These are phyloP conservation scores for Drosophila picticornis DNA, from an alignment of 2,888 invertebrate genomes.

Conservation along the genomic window DNA sequence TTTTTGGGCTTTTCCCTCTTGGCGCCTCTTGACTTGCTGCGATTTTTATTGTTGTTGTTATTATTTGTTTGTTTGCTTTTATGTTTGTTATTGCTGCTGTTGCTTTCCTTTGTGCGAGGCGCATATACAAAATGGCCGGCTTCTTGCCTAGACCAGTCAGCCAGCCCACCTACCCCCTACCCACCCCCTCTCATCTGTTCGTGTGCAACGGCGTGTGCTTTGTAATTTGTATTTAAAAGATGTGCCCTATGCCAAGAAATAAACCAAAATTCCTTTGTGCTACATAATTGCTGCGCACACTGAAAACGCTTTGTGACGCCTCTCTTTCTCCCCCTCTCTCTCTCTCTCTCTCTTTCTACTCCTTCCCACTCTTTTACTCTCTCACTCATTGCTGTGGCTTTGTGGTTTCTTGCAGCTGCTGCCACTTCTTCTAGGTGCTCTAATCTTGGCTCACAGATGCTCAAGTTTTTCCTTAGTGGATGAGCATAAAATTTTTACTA, in stretches of 20 bases:
- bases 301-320: slow-evolving; percentile 27
- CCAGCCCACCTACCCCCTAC: slow-evolving; percentile 1
- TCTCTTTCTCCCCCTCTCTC: not conserved
- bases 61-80: slow-evolving; percentile 12
- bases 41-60: slow-evolving; percentile 37
- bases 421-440: slow-evolving; percentile 54
- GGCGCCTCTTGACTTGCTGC: slow-evolving; percentile 43
- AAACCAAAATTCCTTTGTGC: slow-evolving; percentile 68
- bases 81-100: slow-evolving; percentile 50
- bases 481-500: slow-evolving; percentile 1
- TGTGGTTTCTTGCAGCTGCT: slow-evolving; percentile 41
- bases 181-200: slow-evolving; percentile 2
- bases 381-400: slow-evolving; percentile 1
- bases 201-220: slow-evolving; percentile 60
- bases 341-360: not conserved
- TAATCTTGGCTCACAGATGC: slow-evolving; percentile 58
- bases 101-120: slow-evolving; percentile 63
- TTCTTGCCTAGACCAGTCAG: slow-evolving; percentile 46
- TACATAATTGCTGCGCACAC: slow-evolving; percentile 66
- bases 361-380: too few species aligned
- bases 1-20: slow-evolving; percentile 62
- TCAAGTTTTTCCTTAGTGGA: slow-evolving; percentile 19
- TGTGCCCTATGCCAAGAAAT: slow-evolving; percentile 50
- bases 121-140: slow-evolving; percentile 75
- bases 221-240: slow-evolving; percentile 79